Evolutionary conservation across 35 echinoderm and acorn worm genomes (phyloP), one percentile per base, ranked within the genome.

Genomic region (Hemicentrotus pulcherrimus): DNA sequence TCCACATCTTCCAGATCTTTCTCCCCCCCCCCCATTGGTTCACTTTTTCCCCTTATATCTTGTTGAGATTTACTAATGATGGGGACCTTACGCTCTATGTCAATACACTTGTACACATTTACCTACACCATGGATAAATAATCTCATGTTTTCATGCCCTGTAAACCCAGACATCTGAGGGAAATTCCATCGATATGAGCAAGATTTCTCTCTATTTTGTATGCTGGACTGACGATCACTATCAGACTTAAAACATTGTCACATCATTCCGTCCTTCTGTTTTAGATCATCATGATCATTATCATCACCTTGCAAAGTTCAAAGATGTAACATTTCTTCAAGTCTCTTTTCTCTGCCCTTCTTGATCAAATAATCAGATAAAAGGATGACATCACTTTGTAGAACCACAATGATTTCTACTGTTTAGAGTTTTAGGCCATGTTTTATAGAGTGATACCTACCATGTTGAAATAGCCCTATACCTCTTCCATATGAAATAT

Each of bases 31-130:
- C 65, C 28, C 5, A 28, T 78, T 78, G n/a, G 19, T n/a, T 28
- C 19, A 4, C 61, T 8, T 24, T 78, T 78, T 59, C 19, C 65
- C 28, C 65, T n/a, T 28, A 30, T n/a, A 28, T 78, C 28, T 78
- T 78, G 19, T 78, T 78, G 61, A 78, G 65, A 22, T 78, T 78
- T 78, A 22, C 65, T 78, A 78, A 78, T 90, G 88, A 90, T 90
- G 88, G 46, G 88, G 88, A 45, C 88, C 88, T 90, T 90, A 33
- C 88, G 32, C 88, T 90, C 88, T 90, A 47, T 90, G 88, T 90
- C 88, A 90, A 90, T 90, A 90, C 88, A 46, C 88, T 90, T 90
- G 88, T 41, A 90, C 88, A 90, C 88, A 90, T 90, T 90, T 45
- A 90, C 88, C 88, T 90, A 90, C 32, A 32, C 14, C 88, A 90